A percentile compares a stretch with the other conserved stretches of the same genome.
phyloP scores from a whole-genome alignment of 2,113 vertebrate species.

The Chrysemys picta region DNA sequence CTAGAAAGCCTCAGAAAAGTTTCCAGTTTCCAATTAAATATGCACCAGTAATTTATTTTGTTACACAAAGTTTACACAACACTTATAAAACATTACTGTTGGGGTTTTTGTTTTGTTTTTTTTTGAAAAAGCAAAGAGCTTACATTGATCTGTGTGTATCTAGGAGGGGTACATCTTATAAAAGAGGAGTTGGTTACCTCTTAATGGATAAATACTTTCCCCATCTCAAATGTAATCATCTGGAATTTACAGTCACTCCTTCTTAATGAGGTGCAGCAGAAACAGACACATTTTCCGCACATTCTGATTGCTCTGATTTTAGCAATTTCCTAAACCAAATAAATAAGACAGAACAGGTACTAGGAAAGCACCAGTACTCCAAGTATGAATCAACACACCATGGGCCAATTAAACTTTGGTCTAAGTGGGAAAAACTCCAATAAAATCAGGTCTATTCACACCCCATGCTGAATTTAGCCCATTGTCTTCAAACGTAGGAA shows the following conservation, averaged over 20 bases:
- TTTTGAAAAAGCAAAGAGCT: background rate
- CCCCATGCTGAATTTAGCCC: background rate
- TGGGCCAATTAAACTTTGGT: background rate
- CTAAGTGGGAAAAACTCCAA: background rate
- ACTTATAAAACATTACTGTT: background rate
- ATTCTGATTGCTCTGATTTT: background rate
- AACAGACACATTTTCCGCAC: background rate
- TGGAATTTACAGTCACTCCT: slow-evolving; percentile 17
- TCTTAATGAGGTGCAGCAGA: slow-evolving; percentile 13
- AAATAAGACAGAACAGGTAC: background rate
- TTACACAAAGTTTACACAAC: background rate
- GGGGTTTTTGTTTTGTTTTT: no score
- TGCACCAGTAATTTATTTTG: background rate
- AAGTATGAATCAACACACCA: background rate
- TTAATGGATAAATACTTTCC: slow-evolving; percentile 13
- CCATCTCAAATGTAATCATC: slow-evolving; percentile 6
- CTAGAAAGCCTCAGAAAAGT: slow-evolving; percentile 47
- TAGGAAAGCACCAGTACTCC: background rate
- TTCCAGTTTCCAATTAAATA: background rate
- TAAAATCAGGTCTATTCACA: background rate
- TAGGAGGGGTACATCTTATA: background rate
- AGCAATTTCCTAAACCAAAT: background rate
- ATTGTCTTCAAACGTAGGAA: background rate
- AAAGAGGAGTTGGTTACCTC: background rate
- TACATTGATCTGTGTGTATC: background rate